Evolutionary conservation across 2,113 vertebrate species (phyloP), one percentile per base, ranked within the genome.

Genomic region (Cephalopterus ornatus): DNA sequence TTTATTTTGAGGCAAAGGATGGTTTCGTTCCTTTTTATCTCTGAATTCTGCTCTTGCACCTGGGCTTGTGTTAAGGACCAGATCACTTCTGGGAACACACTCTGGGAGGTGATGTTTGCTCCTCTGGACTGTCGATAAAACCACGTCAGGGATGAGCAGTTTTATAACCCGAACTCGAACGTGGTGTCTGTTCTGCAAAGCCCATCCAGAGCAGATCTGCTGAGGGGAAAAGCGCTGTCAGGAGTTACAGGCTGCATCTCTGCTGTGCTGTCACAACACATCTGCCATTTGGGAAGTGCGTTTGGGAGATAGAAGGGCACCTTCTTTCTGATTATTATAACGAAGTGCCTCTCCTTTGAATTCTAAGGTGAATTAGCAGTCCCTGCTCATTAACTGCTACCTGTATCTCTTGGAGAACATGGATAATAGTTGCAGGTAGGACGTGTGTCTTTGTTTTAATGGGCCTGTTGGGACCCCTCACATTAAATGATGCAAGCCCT

Each of bases 391-490:
- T 95, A 92, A 4, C n/a, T 55, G 82, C 84, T 92, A 6, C 71
- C 72, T 62, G 3, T 73, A 41, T 71, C 65, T 84, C 15, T n/a
- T 9, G 0, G 49, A 80, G 62, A 53, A 77, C 44, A 5, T 56
- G 87, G 84, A 16, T 82, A 42, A 71, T 33, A 13, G 85, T 39
- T 62, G 85, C 91, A 87, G 82, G 91, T 80, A 49, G 96, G 83
- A 62, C 2, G 19, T 3, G n/a, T 42, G 67, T 68, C 82, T 90
- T 93, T 84, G 83, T 83, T 83, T 28, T 81, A 79, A 88, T 73
- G 46, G 93, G 85, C 59, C 92, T 92, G 63, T 33, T n/a, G 95
- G 88, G 96, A 73, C 55, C 76, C 63, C 75, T 96, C 80, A 6
- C 23, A 1, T 85, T 62, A 84, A 93, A 74, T 52, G 83, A 67